Percentiles rank a stretch among this genome's conserved stretches.
Evolutionary conservation across 2,888 invertebrate species (phyloP).

Genomic region (Clunio marinus): DNA sequence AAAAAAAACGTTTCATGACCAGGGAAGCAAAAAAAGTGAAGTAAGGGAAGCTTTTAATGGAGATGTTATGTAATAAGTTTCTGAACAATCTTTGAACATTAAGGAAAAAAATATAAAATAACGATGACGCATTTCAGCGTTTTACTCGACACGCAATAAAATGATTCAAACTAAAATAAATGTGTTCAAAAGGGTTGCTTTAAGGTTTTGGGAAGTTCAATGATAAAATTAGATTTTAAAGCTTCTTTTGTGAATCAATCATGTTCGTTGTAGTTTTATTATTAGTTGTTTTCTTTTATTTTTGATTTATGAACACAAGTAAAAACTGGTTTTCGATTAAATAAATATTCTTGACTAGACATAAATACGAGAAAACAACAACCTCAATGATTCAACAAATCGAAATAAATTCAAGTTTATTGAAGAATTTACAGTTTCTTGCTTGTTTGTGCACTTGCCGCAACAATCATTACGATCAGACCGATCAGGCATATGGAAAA

Average conservation of each 20-base stretch:
- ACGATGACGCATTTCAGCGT: conserved; percentile 32
- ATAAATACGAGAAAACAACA: background rate
- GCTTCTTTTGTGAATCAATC: too few relatives aligned
- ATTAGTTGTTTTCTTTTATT: too few relatives aligned
- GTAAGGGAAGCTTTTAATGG: background rate
- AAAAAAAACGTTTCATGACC: background rate
- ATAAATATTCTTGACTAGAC: background rate
- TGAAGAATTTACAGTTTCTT: too few relatives aligned
- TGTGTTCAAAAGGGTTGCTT: too few relatives aligned
- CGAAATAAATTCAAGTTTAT: background rate
- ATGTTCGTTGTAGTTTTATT: too few relatives aligned
- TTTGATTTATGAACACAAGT: conserved; percentile 15
- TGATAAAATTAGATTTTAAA: too few relatives aligned
- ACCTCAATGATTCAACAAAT: background rate
- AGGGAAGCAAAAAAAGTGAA: background rate
- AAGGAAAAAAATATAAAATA: too few relatives aligned
- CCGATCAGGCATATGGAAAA: too few relatives aligned
- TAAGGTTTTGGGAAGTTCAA: too few relatives aligned
- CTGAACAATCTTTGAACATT: too few relatives aligned
- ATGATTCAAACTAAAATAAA: too few relatives aligned
- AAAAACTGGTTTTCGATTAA: background rate
- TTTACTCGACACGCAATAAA: background rate
- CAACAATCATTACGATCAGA: too few relatives aligned
- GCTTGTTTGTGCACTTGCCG: conserved; percentile 19
- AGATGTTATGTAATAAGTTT: conserved; percentile 22